Conservation (phyloP, 2,113 vertebrate species). For the Pollimyrus isidori region DNA sequence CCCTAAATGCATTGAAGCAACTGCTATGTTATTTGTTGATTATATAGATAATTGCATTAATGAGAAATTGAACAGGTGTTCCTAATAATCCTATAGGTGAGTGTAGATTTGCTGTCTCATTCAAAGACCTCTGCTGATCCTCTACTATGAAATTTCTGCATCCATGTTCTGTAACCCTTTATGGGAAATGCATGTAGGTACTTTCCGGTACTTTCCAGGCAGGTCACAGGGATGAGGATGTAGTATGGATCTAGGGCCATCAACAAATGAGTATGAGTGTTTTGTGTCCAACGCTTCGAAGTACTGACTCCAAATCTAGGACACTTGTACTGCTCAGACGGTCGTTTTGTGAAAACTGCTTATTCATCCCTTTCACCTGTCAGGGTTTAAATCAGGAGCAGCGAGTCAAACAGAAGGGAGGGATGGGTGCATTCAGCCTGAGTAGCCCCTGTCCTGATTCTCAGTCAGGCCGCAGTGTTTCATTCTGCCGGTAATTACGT, state of each 20-base stretch:
- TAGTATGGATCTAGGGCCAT: not conserved
- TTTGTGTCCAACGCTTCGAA: not conserved
- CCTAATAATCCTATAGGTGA: too few species aligned
- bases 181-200: not conserved
- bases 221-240: not conserved
- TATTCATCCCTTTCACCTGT: not conserved
- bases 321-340: not conserved
- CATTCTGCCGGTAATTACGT: not conserved
- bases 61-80: too few species aligned
- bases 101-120: not conserved
- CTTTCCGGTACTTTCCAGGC: not conserved
- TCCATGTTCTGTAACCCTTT: not conserved
- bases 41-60: too few species aligned
- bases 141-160: not conserved
- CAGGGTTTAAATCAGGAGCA: not conserved
- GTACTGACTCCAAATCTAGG: not conserved
- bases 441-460: not conserved
- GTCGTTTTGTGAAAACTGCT: too few species aligned
- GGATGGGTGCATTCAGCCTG: too few species aligned
- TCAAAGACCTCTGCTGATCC: not conserved
- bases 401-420: too few species aligned
- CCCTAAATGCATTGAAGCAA: too few species aligned
- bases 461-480: not conserved
- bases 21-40: too few species aligned
- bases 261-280: not conserved